Evolutionary conservation across 2,888 invertebrate species (phyloP).

Genomic region (Tipula vernalis): DNA sequence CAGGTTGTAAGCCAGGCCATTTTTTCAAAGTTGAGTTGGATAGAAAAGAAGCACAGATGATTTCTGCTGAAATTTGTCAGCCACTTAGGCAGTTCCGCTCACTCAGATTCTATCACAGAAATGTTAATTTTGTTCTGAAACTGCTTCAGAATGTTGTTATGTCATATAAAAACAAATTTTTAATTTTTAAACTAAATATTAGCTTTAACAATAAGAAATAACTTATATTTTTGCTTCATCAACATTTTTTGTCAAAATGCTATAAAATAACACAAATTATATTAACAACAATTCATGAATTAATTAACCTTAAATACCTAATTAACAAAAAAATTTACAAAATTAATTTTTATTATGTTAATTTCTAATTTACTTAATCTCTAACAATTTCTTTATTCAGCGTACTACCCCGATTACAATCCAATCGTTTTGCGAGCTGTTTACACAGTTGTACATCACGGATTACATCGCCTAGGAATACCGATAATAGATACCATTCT

Average conservation of each 20-base stretch:
- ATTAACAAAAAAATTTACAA: not conserved
- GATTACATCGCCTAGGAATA: constrained; percentile 75
- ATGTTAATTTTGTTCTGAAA: too few relatives aligned
- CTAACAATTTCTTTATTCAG: not conserved
- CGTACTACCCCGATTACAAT: constrained; percentile 33
- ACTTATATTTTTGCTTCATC: not conserved
- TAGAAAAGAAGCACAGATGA: too few relatives aligned
- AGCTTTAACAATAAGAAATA: not conserved
- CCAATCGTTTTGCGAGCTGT: constrained; percentile 60
- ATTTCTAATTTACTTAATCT: constrained; percentile 5
- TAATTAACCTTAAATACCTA: not conserved
- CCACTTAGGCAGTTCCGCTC: too few relatives aligned
- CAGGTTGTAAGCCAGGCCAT: too few relatives aligned
- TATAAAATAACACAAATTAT: not conserved
- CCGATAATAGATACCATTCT: constrained; percentile 72
- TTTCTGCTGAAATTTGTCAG: too few relatives aligned
- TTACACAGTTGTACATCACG: constrained; percentile 68
- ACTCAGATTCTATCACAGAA: too few relatives aligned
- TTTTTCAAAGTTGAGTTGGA: too few relatives aligned
- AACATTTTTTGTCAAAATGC: not conserved
- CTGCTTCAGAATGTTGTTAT: too few relatives aligned
- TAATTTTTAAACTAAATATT: not conserved
- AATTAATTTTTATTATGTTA: not conserved
- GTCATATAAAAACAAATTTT: not conserved
- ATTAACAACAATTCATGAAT: not conserved